Conservation (phyloP, 2,113 vertebrate species). For the Phrynosoma platyrhinos region DNA sequence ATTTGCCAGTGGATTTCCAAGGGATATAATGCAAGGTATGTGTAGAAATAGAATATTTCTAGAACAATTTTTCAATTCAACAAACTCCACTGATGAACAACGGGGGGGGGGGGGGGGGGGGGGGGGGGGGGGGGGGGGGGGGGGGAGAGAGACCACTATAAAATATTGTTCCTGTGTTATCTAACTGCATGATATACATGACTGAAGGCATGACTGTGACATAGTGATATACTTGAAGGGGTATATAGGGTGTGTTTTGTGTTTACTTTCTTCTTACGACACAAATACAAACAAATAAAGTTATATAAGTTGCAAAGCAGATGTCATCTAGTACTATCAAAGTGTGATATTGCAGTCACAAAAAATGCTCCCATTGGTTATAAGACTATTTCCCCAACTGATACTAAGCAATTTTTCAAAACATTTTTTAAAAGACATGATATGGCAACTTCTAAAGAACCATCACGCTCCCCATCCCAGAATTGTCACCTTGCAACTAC, state of each 20-base stretch:
- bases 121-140: background rate
- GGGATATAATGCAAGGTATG: constrained; percentile 8
- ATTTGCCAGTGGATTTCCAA: constrained; percentile 1
- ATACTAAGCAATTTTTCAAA: constrained; percentile 10
- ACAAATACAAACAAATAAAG: background rate
- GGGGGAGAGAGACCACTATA: background rate
- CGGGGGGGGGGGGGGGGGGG: background rate
- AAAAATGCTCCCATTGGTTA: constrained; percentile 10
- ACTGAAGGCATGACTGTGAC: constrained; percentile 14
- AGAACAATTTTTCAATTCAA: constrained; percentile 22
- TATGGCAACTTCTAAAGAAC: background rate
- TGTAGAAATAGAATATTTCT: background rate
- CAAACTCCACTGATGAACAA: constrained; percentile 20
- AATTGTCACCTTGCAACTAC: background rate
- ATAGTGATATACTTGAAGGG: constrained; percentile 35
- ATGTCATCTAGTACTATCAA: background rate
- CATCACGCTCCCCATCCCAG: background rate
- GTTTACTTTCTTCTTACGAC: constrained; percentile 17
- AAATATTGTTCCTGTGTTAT: constrained; percentile 15
- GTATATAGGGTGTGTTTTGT: background rate
- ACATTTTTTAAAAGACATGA: background rate
- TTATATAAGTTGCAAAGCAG: constrained; percentile 29
- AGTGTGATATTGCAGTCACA: background rate
- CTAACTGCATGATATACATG: constrained; percentile 37
- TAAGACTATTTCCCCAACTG: background rate